phyloP scores from a whole-genome alignment of 2,888 invertebrate genomes.

The Eutolmus rufibarbis region DNA sequence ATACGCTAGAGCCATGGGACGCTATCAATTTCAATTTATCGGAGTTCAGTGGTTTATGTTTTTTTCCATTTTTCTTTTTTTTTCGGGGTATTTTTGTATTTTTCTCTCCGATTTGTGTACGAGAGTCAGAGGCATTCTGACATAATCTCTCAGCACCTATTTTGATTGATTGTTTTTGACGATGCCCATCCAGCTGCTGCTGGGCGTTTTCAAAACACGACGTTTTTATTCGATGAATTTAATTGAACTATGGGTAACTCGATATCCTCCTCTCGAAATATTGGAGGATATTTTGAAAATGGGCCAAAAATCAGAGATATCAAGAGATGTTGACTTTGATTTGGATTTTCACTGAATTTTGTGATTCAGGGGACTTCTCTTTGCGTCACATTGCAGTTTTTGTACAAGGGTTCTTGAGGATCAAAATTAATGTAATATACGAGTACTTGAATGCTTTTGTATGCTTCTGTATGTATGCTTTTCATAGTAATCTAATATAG shows the following conservation, averaged over 20 bases:
- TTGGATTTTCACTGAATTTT: not conserved
- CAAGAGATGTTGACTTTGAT: not conserved
- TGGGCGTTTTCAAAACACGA: not conserved
- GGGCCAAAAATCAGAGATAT: not conserved
- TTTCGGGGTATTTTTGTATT: not conserved
- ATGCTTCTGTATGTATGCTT: no score
- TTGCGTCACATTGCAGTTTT: not conserved
- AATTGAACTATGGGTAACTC: not conserved
- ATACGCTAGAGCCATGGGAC: conserved; percentile 8
- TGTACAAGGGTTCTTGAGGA: not conserved
- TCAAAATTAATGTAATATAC: not conserved
- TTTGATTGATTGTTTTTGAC: conserved; percentile 19
- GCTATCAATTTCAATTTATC: conserved; percentile 39
- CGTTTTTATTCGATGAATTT: not conserved
- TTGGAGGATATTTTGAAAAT: not conserved
- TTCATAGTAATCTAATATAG: no score
- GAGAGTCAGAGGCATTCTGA: not conserved
- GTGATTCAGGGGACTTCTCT: not conserved
- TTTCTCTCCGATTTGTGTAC: conserved; percentile 6
- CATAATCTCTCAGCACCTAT: conserved; percentile 30
- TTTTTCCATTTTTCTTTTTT: not conserved
- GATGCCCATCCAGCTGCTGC: not conserved
- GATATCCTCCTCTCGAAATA: not conserved
- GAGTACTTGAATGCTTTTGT: no score
- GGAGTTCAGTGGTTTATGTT: conserved; percentile 37